Base-by-base conservation (phyloP, 2,888 invertebrate genomes). In the Stenotaenia linearis region DNA sequence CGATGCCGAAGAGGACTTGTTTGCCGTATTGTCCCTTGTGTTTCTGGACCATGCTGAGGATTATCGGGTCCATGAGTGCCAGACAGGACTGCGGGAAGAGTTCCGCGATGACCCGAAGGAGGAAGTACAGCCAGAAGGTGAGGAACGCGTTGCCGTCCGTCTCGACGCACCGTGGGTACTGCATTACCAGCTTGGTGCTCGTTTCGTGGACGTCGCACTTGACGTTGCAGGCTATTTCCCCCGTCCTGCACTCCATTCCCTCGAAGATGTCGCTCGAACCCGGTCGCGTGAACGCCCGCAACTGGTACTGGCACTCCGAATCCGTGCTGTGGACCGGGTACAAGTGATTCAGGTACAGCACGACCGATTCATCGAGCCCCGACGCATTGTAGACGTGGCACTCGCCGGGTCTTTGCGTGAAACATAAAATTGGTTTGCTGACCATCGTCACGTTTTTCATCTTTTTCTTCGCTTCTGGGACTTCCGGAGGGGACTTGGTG, bases 41-140 rank as follows among this genome's bases (percentile, higher is more conserved):
- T 56, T 79, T 78, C 30, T 77, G 75, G 79, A 81, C 56, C 77
- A 80, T 81, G 45, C 82, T 81, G 10, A 83, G 79, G 12, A 82
- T 80, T 12, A 82, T 81, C n/a, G 82, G 82, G 50, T 83, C 83
- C 21, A 83, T 30, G 0, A 83, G 81, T 37, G 83, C 81, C 3
- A 83, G 86, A 0, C 90, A 91, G 0, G 93, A 91, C 35, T 92
- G 90, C 10, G 92, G 90, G 86, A 93, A 93, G 75, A 93, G 91
- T 84, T 94, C 94, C 0, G 92, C 92, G 79, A 93, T 84, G 30
- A 91, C 89, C 83, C 92, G 81, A 12, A 84, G 56, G 10, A 91
- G 85, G 50, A 92, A 87, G 84, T 94, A 95, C 69, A 88, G 88
- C 90, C 91, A 91, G 84, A 93, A 91, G 0, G 92, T 92, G 69